Evolutionary conservation across 2,113 vertebrate species (phyloP), one percentile per base, ranked within the genome.

Genomic region (Prunella fulvescens): DNA sequence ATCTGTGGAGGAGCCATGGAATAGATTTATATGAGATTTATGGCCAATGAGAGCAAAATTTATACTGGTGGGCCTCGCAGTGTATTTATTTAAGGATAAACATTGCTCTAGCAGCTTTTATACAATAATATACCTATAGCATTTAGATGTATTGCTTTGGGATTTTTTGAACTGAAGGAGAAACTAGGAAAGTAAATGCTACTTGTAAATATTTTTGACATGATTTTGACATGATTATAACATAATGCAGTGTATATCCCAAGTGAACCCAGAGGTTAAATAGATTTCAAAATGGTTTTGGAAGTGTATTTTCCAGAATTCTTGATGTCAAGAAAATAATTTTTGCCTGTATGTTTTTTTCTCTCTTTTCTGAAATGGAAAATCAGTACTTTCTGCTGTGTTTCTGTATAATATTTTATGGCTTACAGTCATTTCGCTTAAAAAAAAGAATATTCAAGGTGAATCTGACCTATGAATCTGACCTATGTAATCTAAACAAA

Each of bases 161-260:
- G 92, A 80, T 40, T 94, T 82, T 70, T 87, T 77, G 45, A 77
- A 81, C 54, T 62, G 71, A 60, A 86, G 35, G 56, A 91, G 84
- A 89, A 96, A 86, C 79, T n/a, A 65, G 71, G 35, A 84, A 91
- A 92, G 84, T 71, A 91, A 74, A 91, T 71, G 35, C 72, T 81
- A 53, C 47, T 88, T 85, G 88, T 85, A 81, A 89, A 76, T 92
- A 77, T 80, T 83, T 94, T 80, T 86, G 26, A 78, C 50, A 31
- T 15, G 17, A 64, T 67, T 94, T 94, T 57, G 80, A 90, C 92
- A 60, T 4, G 7, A 45, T 92, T 60, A 19, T 84, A 33, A 64
- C 7, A 26, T 86, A 95, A 91, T 79, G 17, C 33, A 71, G 13
- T 83, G 81, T 79, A 56, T 53, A 13, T 84, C 73, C 53, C 71